Evolutionary conservation across 2,797 vertebrate genomes (phyloP).

Genomic region (Clamator glandarius): DNA sequence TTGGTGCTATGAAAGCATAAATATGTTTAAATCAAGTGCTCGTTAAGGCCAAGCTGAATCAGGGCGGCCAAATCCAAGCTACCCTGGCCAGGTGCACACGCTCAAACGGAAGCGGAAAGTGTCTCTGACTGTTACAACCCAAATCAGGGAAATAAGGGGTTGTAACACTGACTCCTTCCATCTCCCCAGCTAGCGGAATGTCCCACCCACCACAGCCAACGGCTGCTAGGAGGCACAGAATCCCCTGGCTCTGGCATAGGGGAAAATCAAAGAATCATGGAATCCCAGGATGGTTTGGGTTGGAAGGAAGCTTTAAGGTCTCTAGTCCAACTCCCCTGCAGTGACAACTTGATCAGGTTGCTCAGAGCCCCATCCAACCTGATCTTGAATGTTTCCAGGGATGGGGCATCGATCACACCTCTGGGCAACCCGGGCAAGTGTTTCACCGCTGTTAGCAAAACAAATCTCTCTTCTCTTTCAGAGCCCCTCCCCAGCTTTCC

Average conservation of each 20-base stretch:
- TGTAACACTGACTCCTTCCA: not conserved
- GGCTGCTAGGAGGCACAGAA: not conserved
- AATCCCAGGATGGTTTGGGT: not conserved
- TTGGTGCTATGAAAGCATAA: not conserved
- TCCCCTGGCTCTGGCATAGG: not conserved
- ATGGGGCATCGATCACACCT: not conserved
- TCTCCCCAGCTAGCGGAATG: not conserved
- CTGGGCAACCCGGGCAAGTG: too few species aligned
- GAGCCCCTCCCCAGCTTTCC: too few species aligned
- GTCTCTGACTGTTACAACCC: too few species aligned
- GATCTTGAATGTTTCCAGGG: not conserved
- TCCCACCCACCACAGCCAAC: accelerated
- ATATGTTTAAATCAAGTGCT: not conserved
- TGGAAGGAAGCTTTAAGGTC: not conserved
- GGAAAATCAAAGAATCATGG: not conserved
- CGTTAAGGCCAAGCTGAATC: not conserved
- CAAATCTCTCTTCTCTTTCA: too few species aligned
- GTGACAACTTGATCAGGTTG: not conserved
- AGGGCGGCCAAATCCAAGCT: not conserved
- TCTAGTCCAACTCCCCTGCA: accelerated
- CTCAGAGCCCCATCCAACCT: accelerated
- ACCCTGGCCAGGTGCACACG: accelerated
- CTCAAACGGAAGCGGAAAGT: not conserved
- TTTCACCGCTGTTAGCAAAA: accelerated
- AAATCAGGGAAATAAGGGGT: too few species aligned